Evolutionary conservation across 2,888 invertebrate species (phyloP).

Genomic region (Rhingia campestris): DNA sequence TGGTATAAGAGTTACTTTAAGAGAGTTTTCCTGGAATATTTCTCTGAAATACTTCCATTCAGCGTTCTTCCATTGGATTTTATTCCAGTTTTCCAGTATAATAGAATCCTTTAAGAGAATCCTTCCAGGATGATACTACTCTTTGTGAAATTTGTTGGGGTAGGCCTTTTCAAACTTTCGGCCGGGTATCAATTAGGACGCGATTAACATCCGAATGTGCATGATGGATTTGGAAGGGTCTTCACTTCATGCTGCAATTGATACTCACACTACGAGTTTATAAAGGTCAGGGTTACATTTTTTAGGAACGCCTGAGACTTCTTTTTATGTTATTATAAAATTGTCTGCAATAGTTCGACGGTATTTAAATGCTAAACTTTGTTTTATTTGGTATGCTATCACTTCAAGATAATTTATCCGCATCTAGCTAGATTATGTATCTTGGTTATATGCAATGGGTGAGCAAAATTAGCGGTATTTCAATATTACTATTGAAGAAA

Average conservation of each 20-base stretch:
- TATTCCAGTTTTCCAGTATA: conserved; percentile 16
- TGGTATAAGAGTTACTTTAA: conserved; percentile 21
- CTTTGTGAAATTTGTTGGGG: conserved; percentile 54
- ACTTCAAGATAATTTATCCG: too few species aligned
- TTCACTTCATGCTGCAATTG: too few species aligned
- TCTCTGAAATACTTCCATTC: conserved; percentile 59
- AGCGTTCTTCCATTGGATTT: conserved; percentile 37
- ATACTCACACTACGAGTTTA: not conserved
- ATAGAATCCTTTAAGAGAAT: conserved; percentile 32
- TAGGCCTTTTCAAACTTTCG: conserved; percentile 40
- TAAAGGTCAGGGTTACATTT: conserved; percentile 41
- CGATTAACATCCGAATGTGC: conserved; percentile 12
- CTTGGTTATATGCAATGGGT: too few species aligned
- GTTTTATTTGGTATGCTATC: too few species aligned
- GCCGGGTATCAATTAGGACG: conserved; percentile 33
- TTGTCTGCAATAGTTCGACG: too few species aligned
- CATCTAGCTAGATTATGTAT: too few species aligned
- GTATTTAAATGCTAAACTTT: too few species aligned
- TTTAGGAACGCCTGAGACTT: not conserved
- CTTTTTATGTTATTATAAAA: too few species aligned
- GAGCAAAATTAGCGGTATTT: too few species aligned
- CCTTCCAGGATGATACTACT: not conserved
- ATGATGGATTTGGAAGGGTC: not conserved
- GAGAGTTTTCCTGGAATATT: conserved; percentile 27
- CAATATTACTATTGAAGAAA: too few species aligned